Evolutionary conservation across 2,113 vertebrate species (phyloP).

Genomic region (Progne subis): DNA sequence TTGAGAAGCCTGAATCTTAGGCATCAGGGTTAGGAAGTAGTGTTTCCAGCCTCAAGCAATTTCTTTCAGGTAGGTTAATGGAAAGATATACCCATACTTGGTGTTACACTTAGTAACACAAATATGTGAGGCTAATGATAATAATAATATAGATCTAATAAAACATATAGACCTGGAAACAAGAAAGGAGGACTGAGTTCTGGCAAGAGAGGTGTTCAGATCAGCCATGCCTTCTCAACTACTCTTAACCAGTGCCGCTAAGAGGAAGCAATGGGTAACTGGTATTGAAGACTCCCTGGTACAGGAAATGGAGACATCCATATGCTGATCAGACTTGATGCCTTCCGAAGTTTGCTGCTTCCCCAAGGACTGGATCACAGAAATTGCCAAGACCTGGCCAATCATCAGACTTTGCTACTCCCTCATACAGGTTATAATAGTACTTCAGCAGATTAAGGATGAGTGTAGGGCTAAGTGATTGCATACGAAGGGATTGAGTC

Average conservation of each 20-base stretch:
- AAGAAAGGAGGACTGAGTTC: not conserved
- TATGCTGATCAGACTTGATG: not conserved
- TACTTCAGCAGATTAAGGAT: not conserved
- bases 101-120: not conserved
- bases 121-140: not conserved
- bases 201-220: not conserved
- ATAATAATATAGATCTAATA: not conserved
- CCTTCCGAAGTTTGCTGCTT: not conserved
- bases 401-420: not conserved
- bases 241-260: not conserved
- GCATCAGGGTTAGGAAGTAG: not conserved
- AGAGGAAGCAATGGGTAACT: not conserved
- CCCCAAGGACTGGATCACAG: not conserved
- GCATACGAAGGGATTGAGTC: not conserved
- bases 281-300: not conserved
- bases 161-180: not conserved
- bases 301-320: not conserved
- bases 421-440: not conserved
- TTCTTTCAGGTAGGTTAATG: slow-evolving; percentile 24
- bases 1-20: not conserved
- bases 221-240: rapidly evolving
- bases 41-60: not conserved
- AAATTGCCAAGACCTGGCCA: not conserved
- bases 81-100: not conserved
- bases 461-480: rapidly evolving